A percentile compares a stretch with the other conserved stretches of the same genome.
phyloP scores from a whole-genome alignment of 2,888 invertebrate genomes.

The Leptinotarsa juncta region DNA sequence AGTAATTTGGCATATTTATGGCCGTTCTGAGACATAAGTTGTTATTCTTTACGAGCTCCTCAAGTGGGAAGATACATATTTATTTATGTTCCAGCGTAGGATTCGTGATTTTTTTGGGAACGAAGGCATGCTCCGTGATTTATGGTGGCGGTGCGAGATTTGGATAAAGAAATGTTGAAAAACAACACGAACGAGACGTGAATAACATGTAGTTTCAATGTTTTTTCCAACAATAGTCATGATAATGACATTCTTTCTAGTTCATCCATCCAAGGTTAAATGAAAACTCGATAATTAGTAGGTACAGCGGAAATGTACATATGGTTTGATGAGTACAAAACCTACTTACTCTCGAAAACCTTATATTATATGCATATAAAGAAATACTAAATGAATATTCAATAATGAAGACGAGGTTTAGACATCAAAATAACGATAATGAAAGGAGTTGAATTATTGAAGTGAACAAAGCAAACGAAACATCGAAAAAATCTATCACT shows the following conservation, averaged over 20 bases:
- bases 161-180: constrained; percentile 8
- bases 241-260: not conserved
- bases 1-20: constrained; percentile 58
- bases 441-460: no score
- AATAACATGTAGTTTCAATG: not conserved
- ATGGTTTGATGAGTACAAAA: no score
- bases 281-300: no score
- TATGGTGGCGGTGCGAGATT: not conserved
- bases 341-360: no score
- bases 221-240: not conserved
- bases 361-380: no score
- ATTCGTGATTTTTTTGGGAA: constrained; percentile 31
- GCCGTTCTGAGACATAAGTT: constrained; percentile 49
- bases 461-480: no score
- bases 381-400: no score
- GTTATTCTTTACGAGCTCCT: constrained; percentile 54
- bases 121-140: constrained; percentile 13
- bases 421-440: no score
- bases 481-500: no score
- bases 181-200: not conserved
- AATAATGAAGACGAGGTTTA: no score
- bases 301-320: no score
- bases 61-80: constrained; percentile 53
- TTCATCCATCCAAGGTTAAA: not conserved
- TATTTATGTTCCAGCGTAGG: constrained; percentile 46